Conservation (phyloP, 2,888 invertebrate species). For the Molanna angustata region DNA sequence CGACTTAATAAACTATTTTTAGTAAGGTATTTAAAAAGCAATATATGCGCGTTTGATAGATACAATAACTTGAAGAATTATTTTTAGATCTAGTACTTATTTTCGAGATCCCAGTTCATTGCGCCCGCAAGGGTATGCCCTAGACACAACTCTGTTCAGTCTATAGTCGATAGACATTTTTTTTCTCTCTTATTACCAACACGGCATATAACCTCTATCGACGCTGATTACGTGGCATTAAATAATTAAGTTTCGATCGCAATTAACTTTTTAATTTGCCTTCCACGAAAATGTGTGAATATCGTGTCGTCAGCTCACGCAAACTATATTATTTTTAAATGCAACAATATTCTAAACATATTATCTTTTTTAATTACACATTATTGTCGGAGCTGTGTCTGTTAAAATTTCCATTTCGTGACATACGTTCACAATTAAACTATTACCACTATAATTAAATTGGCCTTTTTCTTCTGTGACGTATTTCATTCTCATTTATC, state of each 20-base stretch:
- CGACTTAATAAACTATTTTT: too few species aligned
- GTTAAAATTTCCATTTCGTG: constrained; percentile 21
- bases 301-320: constrained; percentile 19
- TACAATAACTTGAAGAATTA: too few species aligned
- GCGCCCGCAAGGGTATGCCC: too few species aligned
- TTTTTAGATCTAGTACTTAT: too few species aligned
- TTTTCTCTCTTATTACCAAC: constrained; percentile 13
- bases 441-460: too few species aligned
- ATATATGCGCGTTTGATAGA: too few species aligned
- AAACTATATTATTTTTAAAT: constrained; percentile 8
- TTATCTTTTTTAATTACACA: constrained; percentile 23
- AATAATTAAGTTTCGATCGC: constrained; percentile 29
- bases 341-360: constrained; percentile 12
- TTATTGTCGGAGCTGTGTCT: constrained; percentile 6
- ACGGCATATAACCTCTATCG: constrained; percentile 18
- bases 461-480: too few species aligned
- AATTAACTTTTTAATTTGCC: constrained; percentile 23
- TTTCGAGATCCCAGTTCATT: too few species aligned
- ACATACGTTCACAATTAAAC: constrained; percentile 22
- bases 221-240: constrained; percentile 29
- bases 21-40: too few species aligned
- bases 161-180: too few species aligned
- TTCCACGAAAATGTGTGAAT: constrained; percentile 29
- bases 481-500: too few species aligned
- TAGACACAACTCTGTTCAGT: too few species aligned